phyloP scores from a whole-genome alignment of 2,113 vertebrate genomes.

The Sturnus vulgaris region DNA sequence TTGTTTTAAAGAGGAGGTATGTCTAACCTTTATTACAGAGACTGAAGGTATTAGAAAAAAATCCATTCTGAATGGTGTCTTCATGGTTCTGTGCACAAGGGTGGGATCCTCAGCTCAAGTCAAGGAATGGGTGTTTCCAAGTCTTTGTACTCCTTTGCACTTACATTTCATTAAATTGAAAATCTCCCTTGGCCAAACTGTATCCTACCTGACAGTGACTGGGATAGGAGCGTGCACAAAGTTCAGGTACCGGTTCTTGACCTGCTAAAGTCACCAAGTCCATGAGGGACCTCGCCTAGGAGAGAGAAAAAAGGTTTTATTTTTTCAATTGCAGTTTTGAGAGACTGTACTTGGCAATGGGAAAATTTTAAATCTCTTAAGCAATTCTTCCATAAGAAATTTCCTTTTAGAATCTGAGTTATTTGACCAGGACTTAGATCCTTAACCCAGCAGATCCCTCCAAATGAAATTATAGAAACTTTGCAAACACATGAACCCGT shows the following conservation, averaged over 20 bases:
- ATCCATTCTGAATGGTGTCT: not conserved
- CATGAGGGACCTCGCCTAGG: rapidly evolving
- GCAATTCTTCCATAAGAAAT: not conserved
- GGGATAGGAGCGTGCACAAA: not conserved
- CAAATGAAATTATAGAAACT: not conserved
- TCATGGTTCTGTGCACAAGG: not conserved
- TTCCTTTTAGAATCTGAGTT: not conserved
- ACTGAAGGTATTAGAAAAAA: not conserved
- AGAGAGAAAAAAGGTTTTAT: not conserved
- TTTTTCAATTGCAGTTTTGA: not conserved
- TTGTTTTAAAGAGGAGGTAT: not conserved
- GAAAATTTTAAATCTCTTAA: not conserved
- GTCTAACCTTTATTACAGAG: not conserved
- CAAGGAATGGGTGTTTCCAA: not conserved
- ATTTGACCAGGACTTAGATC: not conserved
- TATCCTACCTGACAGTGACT: rapidly evolving
- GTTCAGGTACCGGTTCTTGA: not conserved
- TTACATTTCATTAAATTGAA: not conserved
- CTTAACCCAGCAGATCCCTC: not conserved
- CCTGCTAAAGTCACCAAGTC: not conserved
- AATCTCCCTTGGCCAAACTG: not conserved
- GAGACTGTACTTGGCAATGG: not conserved
- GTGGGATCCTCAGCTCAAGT: not conserved
- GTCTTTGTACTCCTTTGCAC: not conserved
- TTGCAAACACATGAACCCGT: not conserved